Evolutionary conservation across 1,140 invertebrate species (phyloP), one percentile per base, ranked within the genome.

Genomic region (Listronotus oregonensis): DNA sequence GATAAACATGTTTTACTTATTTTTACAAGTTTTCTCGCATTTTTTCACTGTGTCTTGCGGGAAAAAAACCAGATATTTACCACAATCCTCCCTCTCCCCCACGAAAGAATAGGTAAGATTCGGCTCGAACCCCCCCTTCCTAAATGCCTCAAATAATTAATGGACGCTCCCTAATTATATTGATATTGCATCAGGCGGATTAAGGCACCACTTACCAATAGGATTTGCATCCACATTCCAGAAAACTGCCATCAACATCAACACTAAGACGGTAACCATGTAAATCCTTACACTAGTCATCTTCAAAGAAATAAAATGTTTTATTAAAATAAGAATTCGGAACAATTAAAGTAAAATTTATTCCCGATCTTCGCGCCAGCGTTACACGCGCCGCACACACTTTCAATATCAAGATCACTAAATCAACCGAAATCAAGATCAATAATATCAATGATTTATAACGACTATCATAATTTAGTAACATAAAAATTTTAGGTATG

Each of bases 221-320:
- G 27, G 34, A 34, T 62, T 62, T 15, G 59, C 59, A 7, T 54
- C 57, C 6, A 50, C 52, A 11, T 18, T 54, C 31, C 50, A 62
- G 21, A 27, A 15, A 18, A 15, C 37, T 10, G 46, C 46, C 10
- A 56, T 12, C 21, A 62, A 42, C 42, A 62, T 18, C 21, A 54
- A 12, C 14, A 54, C 32, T 8, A 54, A 31, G 34, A 55, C 37
- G 9, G 39, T 11, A 39, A 21, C 9, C 5, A 40, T 11, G 7
- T 15, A 11, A 4, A 34, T 17, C 12, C 21, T 17, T n/a, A 34
- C 9, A 34, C 12, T 54, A 34, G 34, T 11, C 34, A 50, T 39
- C 57, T 44, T 60, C 43, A n/a, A 21, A 31, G 15, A 37, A 39
- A 14, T 6, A 15, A n/a, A 34, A 14, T 1, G 34, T 37, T 34